Base-by-base conservation (phyloP, 2,113 vertebrate species). In the Lepus timidus region DNA sequence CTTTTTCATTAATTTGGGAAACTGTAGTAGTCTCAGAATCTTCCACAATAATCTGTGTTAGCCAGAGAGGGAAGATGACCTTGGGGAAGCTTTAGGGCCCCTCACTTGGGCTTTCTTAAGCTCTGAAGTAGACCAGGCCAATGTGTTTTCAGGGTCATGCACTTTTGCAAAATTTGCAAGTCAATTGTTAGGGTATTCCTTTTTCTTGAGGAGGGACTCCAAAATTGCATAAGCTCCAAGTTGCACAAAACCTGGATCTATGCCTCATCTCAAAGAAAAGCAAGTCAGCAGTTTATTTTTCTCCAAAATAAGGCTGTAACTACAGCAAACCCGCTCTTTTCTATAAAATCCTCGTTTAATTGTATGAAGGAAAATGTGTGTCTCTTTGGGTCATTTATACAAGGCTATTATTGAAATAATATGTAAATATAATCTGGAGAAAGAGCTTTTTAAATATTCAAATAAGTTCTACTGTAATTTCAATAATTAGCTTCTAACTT, bases 401-500 rank as follows among this genome's bases (percentile, higher is more conserved):
- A 76, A 64, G 22, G 52, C 25, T 74, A 65, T 84, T 95, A 90
- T 61, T 71, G 87, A 95, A 95, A 67, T 61, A 70, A 73, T 55
- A 49, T 96, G 39, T 5, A 80, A 93, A 90, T 84, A 78, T 19
- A 78, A 76, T 75, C 67, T 91, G 39, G 73, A 44, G 23, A 58
- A 93, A 92, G 23, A 8, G 2, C 20, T 31, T 67, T 94, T 79
- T 81, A 62, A 82, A 88, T 80, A 85, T 85, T 96, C 36, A 87
- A 91, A 55, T 76, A 75, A 93, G n/a, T 31, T 8, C 71, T 88
- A 93, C 8, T 81, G 13, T 78, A 87, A 95, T 85, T 91, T 93
- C 52, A 95, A 85, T 95, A 79, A 90, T 87, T 95, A 88, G 12
- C 25, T 87, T 95, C 80, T 94, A 96, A 93, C 33, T 84, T 90